Evolutionary conservation across 2,113 vertebrate species (phyloP), one percentile per base, ranked within the genome.

Genomic region (Dasyprocta punctata): DNA sequence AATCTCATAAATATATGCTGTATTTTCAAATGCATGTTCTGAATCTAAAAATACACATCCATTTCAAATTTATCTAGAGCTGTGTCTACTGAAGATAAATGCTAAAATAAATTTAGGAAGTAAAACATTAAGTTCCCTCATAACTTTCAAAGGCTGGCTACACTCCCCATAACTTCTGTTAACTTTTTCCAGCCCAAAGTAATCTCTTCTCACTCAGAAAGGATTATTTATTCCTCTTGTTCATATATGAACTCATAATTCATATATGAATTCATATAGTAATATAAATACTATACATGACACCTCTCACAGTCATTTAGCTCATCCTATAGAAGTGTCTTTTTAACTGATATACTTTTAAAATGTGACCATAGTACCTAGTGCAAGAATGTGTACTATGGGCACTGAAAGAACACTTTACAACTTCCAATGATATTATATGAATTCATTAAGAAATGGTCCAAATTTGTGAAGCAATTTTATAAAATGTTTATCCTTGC

Each of bases 11-110:
- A 49, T 75, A 9, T 75, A 75, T 78, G 83, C 86, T 92, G 22
- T 73, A 78, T 89, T 97, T 97, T 90, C 14, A 89, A 97, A 71
- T 61, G 44, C 38, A 65, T 82, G 78, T 49, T 88, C 44, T 85
- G 52, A 92, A 26, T 60, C 95, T 96, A 96, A 95, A 96, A 96
- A 90, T 65, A 83, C 5, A 11, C 38, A 69, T 86, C 44, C 5
- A 88, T 38, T 97, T 97, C 88, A 47, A 94, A 61, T 97, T 87
- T 61, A 81, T 96, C 71, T 49, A 52, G 44, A 71, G 26, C 44
- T 96, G 4, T 67, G 38, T 56, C 60, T 82, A 52, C 54, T 75
- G 36, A 84, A 96, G 58, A 83, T 9, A 94, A 30, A 95, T 54
- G 36, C 67, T 54, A 22, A 84, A 92, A 86, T 81, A 58, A 89